These are phyloP conservation scores for Callipepla californica DNA, from an alignment of 2,113 vertebrate species.

Conservation along the genomic window DNA sequence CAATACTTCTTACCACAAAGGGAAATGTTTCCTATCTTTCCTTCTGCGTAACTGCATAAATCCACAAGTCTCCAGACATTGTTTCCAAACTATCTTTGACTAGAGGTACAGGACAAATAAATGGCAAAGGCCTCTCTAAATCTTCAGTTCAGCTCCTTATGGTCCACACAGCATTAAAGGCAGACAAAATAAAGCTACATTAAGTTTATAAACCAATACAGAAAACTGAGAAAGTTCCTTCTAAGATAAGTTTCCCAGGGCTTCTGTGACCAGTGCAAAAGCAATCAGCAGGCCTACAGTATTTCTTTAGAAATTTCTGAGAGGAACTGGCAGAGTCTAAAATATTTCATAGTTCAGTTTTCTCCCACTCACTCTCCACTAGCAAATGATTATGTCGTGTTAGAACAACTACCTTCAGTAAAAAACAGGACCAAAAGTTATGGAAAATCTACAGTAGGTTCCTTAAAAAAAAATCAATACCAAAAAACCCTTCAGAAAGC, in stretches of 20 bases:
- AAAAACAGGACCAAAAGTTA: background rate
- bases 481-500: background rate
- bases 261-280: background rate
- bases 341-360: rapidly evolving
- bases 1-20: background rate
- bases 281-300: background rate
- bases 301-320: background rate
- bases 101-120: background rate
- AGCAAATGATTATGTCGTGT: background rate
- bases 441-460: background rate
- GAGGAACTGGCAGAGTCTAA: background rate
- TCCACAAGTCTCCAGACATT: background rate
- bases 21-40: background rate
- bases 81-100: background rate
- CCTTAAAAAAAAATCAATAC: background rate
- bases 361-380: background rate
- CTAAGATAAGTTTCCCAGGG: background rate
- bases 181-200: background rate
- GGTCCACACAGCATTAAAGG: background rate
- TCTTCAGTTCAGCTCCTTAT: background rate
- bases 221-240: background rate
- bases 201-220: background rate
- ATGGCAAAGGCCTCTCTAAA: background rate
- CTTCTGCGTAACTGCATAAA: background rate
- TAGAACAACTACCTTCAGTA: background rate